Evolutionary conservation across 1,140 invertebrate genomes (phyloP).

Genomic region (Asbolus verrucosus): DNA sequence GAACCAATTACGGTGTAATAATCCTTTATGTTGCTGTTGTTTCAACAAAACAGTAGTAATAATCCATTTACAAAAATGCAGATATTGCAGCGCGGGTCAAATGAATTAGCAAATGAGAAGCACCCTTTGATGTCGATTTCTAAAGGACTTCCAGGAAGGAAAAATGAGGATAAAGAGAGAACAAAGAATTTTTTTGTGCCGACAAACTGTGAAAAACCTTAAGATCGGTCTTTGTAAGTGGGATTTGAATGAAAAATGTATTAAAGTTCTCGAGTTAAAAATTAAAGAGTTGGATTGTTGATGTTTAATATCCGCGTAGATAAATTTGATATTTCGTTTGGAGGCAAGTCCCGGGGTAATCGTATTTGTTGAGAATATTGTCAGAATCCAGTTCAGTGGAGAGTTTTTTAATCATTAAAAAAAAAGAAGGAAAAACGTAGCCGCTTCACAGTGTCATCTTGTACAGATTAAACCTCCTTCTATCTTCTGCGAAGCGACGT

Average conservation of each 20-base stretch:
- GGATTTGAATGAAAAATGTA: slow-evolving; percentile 1
- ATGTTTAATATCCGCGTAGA: background rate
- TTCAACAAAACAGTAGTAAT: background rate
- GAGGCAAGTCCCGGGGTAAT: background rate
- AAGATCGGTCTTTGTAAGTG: background rate
- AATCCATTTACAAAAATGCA: background rate
- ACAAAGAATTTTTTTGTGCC: slow-evolving; percentile 10
- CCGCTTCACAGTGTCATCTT: background rate
- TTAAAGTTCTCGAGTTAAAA: background rate
- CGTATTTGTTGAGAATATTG: background rate
- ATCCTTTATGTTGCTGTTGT: no score
- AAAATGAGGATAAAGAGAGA: background rate
- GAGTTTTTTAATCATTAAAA: background rate
- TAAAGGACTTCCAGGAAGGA: background rate
- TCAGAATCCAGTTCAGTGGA: no score
- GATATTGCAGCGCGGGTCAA: slow-evolving; percentile 5
- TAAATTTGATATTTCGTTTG: background rate
- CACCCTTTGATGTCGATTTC: slow-evolving; percentile 3
- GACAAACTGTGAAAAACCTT: background rate
- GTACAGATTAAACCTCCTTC: background rate
- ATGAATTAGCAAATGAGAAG: slow-evolving; percentile 21
- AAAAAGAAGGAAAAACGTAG: no score
- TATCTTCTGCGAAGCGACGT: background rate
- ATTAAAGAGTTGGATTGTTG: background rate
- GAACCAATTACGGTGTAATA: no score